Base-by-base conservation (phyloP, 2,113 vertebrate genomes). In the Pipra filicauda region DNA sequence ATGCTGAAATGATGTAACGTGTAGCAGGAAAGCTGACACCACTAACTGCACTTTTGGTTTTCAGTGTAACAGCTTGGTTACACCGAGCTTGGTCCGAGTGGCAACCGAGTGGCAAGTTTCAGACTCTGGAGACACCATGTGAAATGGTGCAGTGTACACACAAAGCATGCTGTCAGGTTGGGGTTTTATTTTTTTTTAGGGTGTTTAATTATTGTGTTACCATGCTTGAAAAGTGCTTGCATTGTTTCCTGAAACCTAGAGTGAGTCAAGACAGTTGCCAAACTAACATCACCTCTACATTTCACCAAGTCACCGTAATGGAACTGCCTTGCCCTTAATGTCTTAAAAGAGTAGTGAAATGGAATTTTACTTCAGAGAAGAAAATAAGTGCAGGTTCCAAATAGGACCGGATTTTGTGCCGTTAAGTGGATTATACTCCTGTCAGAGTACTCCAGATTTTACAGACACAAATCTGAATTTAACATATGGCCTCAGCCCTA, bases 401-500 rank as follows among this genome's bases (percentile, higher is more conserved):
- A 82, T 70, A 91, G 85, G 96, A 72, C 24, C 76, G 91, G 85
- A 94, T 95, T 97, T 95, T 88, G 71, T 93, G 94, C 95, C 18
- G n/a, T 90, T 95, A 91, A 91, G 89, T 91, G 83, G 79, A 72
- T 97, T 96, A 96, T 69, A 80, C 80, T 96, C 80, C 95, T n/a
- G 41, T 92, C 84, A 91, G 91, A 81, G 82, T 66, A 95, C 88
- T 80, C 46, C 94, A 96, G 86, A 95, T 88, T 96, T 95, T 93
- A 91, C 90, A 95, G 95, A 90, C 96, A 33, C 95, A 95, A 97
- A 97, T 97, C 96, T 96, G 95, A 97, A 70, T 80, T 82, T 97
- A 97, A 98, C 98, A 97, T 97, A 98, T 89, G 97, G 97, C 96
- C 95, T 84, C 85, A 98, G 96, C 97, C 97, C 90, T 94, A 96